These are phyloP conservation scores for Lepidurus couesii DNA, from an alignment of 1,140 invertebrate genomes.

Conservation along the genomic window DNA sequence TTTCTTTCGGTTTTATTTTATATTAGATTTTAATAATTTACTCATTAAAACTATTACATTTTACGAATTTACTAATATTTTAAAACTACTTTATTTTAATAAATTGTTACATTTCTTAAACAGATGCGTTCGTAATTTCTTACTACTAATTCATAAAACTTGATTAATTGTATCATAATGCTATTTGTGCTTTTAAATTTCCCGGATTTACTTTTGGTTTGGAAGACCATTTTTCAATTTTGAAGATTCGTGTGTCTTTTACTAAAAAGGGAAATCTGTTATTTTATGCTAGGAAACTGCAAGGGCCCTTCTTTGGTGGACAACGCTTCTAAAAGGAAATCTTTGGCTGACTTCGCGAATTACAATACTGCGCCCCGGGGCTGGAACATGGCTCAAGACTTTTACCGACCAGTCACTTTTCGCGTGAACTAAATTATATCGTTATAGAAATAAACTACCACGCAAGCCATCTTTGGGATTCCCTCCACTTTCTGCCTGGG, in stretches of 20 bases:
- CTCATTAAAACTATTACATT: not conserved
- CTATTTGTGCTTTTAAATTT: no score
- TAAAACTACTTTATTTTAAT: not conserved
- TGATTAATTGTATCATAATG: no score
- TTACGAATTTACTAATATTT: not conserved
- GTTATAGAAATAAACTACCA: not conserved
- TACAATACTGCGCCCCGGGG: slow-evolving; percentile 76
- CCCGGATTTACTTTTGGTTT: no score
- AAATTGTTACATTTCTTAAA: no score
- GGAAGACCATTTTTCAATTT: no score
- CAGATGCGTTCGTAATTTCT: no score
- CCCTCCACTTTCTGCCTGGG: no score
- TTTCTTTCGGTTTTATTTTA: no score
- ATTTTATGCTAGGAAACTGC: not conserved
- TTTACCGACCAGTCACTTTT: slow-evolving; percentile 64
- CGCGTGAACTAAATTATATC: slow-evolving; percentile 17
- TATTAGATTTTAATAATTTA: not conserved
- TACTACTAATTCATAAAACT: no score
- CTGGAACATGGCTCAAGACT: slow-evolving; percentile 54
- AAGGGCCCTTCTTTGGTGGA: not conserved
- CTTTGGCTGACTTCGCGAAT: slow-evolving; percentile 48
- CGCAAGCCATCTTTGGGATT: not conserved
- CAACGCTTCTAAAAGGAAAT: slow-evolving; percentile 45
- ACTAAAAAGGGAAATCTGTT: no score
- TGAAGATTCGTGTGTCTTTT: no score